Evolutionary conservation across 2,113 vertebrate genomes (phyloP).

Genomic region (Cheirogaleus medius): DNA sequence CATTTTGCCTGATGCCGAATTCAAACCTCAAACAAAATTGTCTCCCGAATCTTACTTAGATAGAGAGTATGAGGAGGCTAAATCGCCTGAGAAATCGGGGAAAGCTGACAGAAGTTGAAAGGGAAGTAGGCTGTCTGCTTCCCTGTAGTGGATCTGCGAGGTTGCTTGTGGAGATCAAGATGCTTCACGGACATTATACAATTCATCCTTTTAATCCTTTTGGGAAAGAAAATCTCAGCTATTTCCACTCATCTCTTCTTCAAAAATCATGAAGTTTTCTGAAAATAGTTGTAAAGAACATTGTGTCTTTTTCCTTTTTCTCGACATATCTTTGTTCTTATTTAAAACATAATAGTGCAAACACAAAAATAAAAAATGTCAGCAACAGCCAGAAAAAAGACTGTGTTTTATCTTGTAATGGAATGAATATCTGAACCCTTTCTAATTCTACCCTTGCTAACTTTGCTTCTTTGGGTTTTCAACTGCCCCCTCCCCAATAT

Average conservation of each 20-base stretch:
- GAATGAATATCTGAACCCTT: neutral
- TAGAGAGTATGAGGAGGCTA: neutral
- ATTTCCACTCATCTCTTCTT: slow-evolving; percentile 46
- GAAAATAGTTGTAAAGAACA: slow-evolving; percentile 62
- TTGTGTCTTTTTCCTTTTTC: slow-evolving; percentile 35
- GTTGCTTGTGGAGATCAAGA: neutral
- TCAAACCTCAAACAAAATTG: slow-evolving; percentile 22
- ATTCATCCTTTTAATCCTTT: slow-evolving; percentile 30
- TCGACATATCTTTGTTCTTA: slow-evolving; percentile 14
- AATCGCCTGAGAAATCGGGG: neutral
- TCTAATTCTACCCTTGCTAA: neutral
- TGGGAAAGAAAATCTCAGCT: slow-evolving; percentile 26
- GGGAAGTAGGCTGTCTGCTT: neutral
- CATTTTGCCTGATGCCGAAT: neutral
- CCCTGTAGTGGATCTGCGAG: neutral
- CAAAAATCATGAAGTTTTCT: slow-evolving; percentile 51
- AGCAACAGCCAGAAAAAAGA: neutral
- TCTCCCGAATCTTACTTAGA: neutral
- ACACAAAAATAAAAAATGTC: neutral
- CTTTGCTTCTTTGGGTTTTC: neutral
- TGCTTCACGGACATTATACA: neutral
- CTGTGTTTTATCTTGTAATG: neutral
- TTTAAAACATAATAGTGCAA: slow-evolving; percentile 18
- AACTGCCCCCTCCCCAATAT: neutral
- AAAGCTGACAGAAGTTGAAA: slow-evolving; percentile 32